phyloP scores from a whole-genome alignment of 2,797 vertebrate species.

The Cyclopterus lumpus region DNA sequence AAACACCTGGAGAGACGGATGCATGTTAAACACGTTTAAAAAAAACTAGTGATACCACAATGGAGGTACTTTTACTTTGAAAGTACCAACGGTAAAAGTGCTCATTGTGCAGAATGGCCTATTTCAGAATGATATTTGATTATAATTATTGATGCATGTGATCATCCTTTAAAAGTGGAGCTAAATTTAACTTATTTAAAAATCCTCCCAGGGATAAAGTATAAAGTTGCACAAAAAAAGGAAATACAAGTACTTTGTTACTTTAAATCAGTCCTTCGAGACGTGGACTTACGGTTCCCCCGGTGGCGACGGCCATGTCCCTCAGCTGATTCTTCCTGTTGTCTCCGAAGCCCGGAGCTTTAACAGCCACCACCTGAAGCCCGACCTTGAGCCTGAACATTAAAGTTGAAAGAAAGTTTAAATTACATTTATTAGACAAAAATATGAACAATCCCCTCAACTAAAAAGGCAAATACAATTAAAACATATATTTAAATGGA shows the following conservation, averaged over 20 bases:
- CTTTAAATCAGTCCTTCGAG: neutral
- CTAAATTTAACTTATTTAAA: neutral
- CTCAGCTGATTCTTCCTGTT: slow-evolving; percentile 98
- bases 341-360: slow-evolving; percentile 98
- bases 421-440: neutral
- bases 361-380: slow-evolving; percentile 97
- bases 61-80: neutral
- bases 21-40: no score
- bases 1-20: slow-evolving; percentile 87
- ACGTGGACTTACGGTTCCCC: slow-evolving; percentile 90
- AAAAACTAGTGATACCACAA: neutral
- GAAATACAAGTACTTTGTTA: neutral
- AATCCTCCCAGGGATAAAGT: neutral
- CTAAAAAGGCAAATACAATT: neutral
- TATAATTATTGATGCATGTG: no score
- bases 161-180: neutral
- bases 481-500: neutral
- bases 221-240: no score
- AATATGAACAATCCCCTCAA: neutral
- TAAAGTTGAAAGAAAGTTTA: neutral
- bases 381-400: slow-evolving; percentile 92
- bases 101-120: neutral
- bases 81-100: neutral
- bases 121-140: no score
- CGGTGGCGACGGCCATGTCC: slow-evolving; percentile 95